Base-by-base conservation (phyloP, 2,113 vertebrate species). In the Oreotrochilus melanogaster region DNA sequence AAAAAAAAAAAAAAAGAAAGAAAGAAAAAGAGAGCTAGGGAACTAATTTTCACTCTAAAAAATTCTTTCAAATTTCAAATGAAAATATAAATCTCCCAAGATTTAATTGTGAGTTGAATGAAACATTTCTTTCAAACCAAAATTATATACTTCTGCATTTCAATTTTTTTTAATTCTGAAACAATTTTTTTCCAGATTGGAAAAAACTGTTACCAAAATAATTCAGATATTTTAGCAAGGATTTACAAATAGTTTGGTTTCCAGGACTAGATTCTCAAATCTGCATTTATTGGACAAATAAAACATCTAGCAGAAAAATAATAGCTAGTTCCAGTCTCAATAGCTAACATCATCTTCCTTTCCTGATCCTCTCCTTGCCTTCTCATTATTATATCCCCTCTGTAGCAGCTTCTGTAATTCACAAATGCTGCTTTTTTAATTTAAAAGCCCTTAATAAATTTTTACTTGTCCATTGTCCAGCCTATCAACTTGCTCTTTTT, bases 1-100 rank as follows among this genome's bases (percentile, higher is more conserved):
- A 5, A 3, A 2, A 3, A 19, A 11, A 3, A 28, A 1, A 15
- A 22, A 5, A 2, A 2, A 3, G 16, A 13, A 3, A 28, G 3
- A 18, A 10, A 2, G 24, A 27, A 5, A 18, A 65, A 4, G 12
- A 60, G 82, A 43, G 6, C 4, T 50, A 61, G 17, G 14, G 30
- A 58, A 74, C 57, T 83, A 0, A 13, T 70, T 78, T 95, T 86
- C 48, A 89, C 4, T 37, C 39, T 30, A 69, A 72, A 64, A 27
- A 51, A 37, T 37, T n/a, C 71, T 78, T 30, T 57, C 4, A 9
- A 3, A 64, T 86, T 82, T 67, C 48, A 35, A 64, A 57, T 18
- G 47, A 47, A 86, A 78, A 21, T 47, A 9, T n/a, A 66, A 86
- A 72, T 50, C 24, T 14, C 28, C 21, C 8, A 60, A 31, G 12